These are phyloP conservation scores for Drosophila repleta DNA, from an alignment of 1,140 invertebrate genomes.

Conservation along the genomic window DNA sequence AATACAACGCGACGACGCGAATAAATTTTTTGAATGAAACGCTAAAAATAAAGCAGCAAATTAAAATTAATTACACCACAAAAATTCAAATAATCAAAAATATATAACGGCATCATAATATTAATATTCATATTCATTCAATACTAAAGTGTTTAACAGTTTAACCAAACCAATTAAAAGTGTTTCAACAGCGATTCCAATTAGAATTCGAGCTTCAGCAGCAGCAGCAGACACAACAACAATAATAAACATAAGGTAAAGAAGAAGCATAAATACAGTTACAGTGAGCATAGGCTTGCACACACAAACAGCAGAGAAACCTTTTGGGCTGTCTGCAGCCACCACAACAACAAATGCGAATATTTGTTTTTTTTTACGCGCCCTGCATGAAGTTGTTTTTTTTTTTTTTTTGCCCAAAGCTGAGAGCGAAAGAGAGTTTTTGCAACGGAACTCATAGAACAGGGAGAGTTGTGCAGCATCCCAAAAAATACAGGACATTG, in stretches of 20 bases:
- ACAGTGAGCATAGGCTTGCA: neutral
- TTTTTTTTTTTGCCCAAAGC: slow-evolving; percentile 41
- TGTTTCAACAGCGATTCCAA: slow-evolving; percentile 48
- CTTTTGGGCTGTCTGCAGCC: slow-evolving; percentile 37
- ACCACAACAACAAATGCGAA: slow-evolving; percentile 37
- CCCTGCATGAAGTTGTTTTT: slow-evolving; percentile 45
- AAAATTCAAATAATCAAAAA: slow-evolving; percentile 55
- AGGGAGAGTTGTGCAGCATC: slow-evolving; percentile 75
- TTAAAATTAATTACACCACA: slow-evolving; percentile 27
- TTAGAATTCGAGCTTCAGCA: slow-evolving; percentile 49
- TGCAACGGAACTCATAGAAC: slow-evolving; percentile 23
- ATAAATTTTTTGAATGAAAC: slow-evolving; percentile 69
- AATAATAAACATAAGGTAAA: slow-evolving; percentile 54
- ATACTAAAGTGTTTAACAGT: slow-evolving; percentile 74
- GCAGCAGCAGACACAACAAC: slow-evolving; percentile 39
- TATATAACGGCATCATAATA: slow-evolving; percentile 42
- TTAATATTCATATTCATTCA: neutral
- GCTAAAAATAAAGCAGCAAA: slow-evolving; percentile 33
- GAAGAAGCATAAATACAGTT: slow-evolving; percentile 14
- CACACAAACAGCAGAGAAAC: slow-evolving; percentile 7
- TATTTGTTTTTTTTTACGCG: slow-evolving; percentile 34
- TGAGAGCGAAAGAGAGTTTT: slow-evolving; percentile 25
- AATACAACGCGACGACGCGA: slow-evolving; percentile 57
- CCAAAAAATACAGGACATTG: slow-evolving; percentile 19
- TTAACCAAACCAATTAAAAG: slow-evolving; percentile 55